A percentile compares a stretch with the other conserved stretches of the same genome.
These are phyloP conservation scores for Euglossa dilemma DNA, from an alignment of 1,140 invertebrate genomes.

Conservation along the genomic window DNA sequence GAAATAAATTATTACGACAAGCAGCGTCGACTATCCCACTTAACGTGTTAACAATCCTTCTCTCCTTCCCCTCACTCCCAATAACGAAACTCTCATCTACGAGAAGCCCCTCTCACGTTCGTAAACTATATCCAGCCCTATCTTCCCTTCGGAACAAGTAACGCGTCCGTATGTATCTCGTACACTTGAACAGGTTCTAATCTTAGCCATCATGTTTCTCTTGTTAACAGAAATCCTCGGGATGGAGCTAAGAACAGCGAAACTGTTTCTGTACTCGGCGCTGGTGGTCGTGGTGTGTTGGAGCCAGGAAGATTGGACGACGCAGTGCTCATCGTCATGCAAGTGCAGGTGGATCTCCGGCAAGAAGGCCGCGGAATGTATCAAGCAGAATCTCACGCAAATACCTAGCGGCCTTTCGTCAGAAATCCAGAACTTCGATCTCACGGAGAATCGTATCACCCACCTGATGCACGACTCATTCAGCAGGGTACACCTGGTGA, in stretches of 20 bases:
- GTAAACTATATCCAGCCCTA: neutral
- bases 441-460: slow-evolving; percentile 88
- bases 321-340: slow-evolving; percentile 84
- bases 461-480: slow-evolving; percentile 88
- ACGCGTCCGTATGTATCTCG: neutral
- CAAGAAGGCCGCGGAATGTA: slow-evolving; percentile 92
- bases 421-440: slow-evolving; percentile 90
- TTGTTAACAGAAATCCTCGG: slow-evolving; percentile 65
- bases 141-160: too few relatives aligned
- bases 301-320: slow-evolving; percentile 83
- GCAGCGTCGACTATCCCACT: too few relatives aligned
- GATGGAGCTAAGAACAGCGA: slow-evolving; percentile 69
- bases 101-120: neutral
- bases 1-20: too few relatives aligned
- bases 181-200: slow-evolving; percentile 48
- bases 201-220: slow-evolving; percentile 32
- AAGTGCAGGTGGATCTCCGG: slow-evolving; percentile 91
- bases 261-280: slow-evolving; percentile 63
- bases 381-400: slow-evolving; percentile 84
- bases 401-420: slow-evolving; percentile 88
- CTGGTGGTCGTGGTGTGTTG: slow-evolving; percentile 61
- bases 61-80: neutral
- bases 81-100: neutral
- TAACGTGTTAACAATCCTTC: too few relatives aligned
- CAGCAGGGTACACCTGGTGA: slow-evolving; percentile 86